Evolutionary conservation across 2,888 invertebrate species (phyloP), one percentile per base, ranked within the genome.

Genomic region (Bugula neritina): DNA sequence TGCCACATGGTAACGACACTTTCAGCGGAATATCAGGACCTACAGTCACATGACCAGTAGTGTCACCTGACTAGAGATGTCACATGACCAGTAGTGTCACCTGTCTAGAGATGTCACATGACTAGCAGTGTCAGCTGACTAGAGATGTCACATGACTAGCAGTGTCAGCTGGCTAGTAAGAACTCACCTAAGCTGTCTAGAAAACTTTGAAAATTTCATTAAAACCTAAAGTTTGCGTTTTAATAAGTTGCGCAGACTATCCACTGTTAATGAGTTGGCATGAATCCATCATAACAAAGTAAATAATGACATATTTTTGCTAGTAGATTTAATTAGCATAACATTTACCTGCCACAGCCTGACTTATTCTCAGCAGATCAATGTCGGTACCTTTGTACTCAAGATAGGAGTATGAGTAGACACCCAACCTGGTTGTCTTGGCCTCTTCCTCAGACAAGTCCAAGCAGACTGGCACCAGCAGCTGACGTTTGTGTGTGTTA

Each of bases 281-380:
- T n/a, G n/a, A n/a, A n/a, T n/a, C n/a, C n/a, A n/a, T n/a, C n/a
- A n/a, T n/a, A n/a, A n/a, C n/a, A n/a, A n/a, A n/a, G n/a, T n/a
- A n/a, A n/a, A n/a, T n/a, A n/a, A n/a, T n/a, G n/a, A n/a, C n/a
- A n/a, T n/a, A n/a, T n/a, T n/a, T n/a, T n/a, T n/a, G n/a, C n/a
- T n/a, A n/a, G n/a, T n/a, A n/a, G n/a, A n/a, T n/a, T n/a, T n/a
- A 43, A 43, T 43, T 10, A 43, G 5, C 5, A 43, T 27, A 10
- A 63, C 17, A 2, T n/a, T 3, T 31, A 63, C 63, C 63, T 10
- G 63, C 63, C 13, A 63, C 31, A 5, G 63, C 63, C 63, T 63
- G 3, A 31, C 31, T 31, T 13, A 63, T 63, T 13, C 31, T 25
- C 5, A 31, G 29, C 5, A 25, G 27, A 13, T 63, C 29, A 29